Evolutionary conservation across 2,888 invertebrate genomes (phyloP).

Genomic region (Pterobdella sp.): DNA sequence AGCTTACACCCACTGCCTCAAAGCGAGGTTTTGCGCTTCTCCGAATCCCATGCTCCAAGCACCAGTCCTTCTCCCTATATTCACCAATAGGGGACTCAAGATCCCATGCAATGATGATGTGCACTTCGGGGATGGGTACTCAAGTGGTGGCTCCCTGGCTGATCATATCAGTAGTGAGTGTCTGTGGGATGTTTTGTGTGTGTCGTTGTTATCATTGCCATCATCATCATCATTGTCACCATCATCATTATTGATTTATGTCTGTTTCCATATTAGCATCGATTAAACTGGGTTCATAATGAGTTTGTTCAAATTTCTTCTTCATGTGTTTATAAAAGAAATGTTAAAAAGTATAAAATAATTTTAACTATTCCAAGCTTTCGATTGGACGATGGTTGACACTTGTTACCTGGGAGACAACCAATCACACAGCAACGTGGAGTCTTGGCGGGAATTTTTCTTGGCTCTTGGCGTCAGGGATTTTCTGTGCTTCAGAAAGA

Average conservation of each 20-base stretch:
- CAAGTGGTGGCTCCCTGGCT: not conserved
- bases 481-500: slow-evolving; percentile 40
- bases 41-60: not conserved
- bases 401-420: slow-evolving; percentile 40
- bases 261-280: not conserved
- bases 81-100: slow-evolving; percentile 18
- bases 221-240: not conserved
- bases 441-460: slow-evolving; percentile 45
- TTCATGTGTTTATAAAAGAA: not conserved
- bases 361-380: slow-evolving; percentile 39
- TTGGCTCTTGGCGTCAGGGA: slow-evolving; percentile 43
- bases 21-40: not conserved
- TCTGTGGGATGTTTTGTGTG: too few species aligned
- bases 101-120: not conserved
- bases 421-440: slow-evolving; percentile 32
- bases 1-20: slow-evolving; percentile 37
- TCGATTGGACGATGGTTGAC: slow-evolving; percentile 46
- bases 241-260: not conserved
- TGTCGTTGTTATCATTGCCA: too few species aligned
- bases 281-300: not conserved
- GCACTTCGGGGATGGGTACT: slow-evolving; percentile 8
- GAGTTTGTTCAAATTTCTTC: not conserved
- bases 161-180: not conserved
- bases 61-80: not conserved
- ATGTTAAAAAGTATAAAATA: slow-evolving; percentile 5